Evolutionary conservation across 2,113 vertebrate species (phyloP).

Genomic region (Nesoenas mayeri): DNA sequence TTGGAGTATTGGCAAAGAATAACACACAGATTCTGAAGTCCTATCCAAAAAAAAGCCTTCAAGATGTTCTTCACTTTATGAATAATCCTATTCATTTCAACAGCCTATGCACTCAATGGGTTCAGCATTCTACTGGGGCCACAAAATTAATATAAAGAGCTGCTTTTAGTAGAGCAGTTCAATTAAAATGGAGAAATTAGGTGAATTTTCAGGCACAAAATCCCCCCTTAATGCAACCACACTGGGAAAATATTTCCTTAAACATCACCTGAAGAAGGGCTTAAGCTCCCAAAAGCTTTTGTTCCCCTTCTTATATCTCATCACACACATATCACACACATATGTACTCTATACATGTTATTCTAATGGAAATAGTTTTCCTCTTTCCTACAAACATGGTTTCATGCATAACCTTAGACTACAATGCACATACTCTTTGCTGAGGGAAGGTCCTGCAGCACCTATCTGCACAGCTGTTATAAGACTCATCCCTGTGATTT

Average conservation of each 20-base stretch:
- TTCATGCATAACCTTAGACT: background rate
- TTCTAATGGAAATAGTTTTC: background rate
- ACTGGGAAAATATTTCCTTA: background rate
- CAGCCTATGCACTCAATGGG: fast-evolving
- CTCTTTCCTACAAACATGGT: background rate
- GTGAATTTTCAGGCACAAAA: background rate
- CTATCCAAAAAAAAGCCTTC: background rate
- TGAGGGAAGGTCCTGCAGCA: background rate
- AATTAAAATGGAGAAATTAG: background rate
- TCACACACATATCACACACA: background rate
- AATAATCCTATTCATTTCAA: background rate
- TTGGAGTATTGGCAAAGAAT: background rate
- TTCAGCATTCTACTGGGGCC: background rate
- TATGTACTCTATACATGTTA: fast-evolving
- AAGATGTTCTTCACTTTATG: fast-evolving
- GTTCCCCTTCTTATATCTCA: background rate
- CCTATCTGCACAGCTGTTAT: background rate
- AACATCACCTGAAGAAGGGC: background rate
- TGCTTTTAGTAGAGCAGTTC: background rate
- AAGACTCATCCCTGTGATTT: background rate
- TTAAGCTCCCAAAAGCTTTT: background rate
- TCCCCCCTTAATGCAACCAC: background rate
- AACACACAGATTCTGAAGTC: background rate
- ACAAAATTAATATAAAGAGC: background rate
- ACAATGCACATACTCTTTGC: background rate